Evolutionary conservation across 2,888 invertebrate genomes (phyloP), one percentile per base, ranked within the genome.

Genomic region (Bombylius discolor): DNA sequence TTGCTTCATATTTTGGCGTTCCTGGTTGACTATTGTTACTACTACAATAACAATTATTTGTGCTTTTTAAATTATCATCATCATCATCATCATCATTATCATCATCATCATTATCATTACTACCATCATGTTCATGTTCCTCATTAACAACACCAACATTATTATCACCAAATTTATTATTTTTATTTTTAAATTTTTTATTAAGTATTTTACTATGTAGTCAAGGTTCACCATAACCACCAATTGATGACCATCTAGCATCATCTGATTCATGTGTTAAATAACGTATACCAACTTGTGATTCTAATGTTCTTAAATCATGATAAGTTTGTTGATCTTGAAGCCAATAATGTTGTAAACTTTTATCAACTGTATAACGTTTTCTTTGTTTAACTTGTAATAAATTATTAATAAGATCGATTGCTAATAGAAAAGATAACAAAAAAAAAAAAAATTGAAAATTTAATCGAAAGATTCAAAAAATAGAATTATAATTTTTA

Each of bases 351-450:
- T 99, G 98, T 65, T 85, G 81, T 61, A 96, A 79, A 57, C 96
- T 92, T 78, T 98, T 99, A 77, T 97, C 97, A 56, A 96, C 96
- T 0, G 95, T 93, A 68, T 86, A 93, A 33, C 97, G 83, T 75
- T 96, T 96, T 66, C 95, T 82, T 71, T 92, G 91, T 75, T 94
- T 93, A 62, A 93, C 98, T 87, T 98, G 97, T 59, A 99, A 81
- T 66, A 99, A 79, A 77, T 96, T 96, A 77, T 92, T 96, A 68
- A 99, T 99, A 65, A 99, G 81, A 77, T 98, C 97, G 73, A 98
- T 95, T 58, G 97, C 98, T 95, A 80, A 80, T 60, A 59, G 59
- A 62, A 63, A 46, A 39, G 49, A 49, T 6, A 9, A 48, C 8
- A 12, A 33, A 47, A 42, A 7, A 11, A 5, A 11, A 11, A 11